These are phyloP conservation scores for Amiota minor DNA, from an alignment of 2,888 invertebrate genomes.

Conservation along the genomic window DNA sequence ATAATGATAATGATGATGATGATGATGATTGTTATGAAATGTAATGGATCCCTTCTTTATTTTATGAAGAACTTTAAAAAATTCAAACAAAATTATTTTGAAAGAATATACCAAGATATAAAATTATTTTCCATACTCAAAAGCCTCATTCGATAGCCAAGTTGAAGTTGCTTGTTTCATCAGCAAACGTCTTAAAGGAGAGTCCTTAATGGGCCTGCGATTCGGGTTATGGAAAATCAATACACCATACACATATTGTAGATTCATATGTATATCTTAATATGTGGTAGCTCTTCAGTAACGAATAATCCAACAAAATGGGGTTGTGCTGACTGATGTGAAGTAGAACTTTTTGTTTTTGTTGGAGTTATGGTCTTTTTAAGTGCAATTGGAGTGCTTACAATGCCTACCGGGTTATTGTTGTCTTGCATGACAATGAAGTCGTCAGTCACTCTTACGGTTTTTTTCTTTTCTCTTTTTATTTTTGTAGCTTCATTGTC, in stretches of 20 bases:
- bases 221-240: constrained; percentile 45
- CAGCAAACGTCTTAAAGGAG: constrained; percentile 9
- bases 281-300: background rate
- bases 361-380: background rate
- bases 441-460: background rate
- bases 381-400: background rate
- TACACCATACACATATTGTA: constrained; percentile 16
- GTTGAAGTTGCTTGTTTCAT: background rate
- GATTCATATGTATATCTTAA: background rate
- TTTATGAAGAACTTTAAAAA: no score
- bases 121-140: background rate
- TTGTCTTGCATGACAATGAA: constrained; percentile 2
- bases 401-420: background rate
- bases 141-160: no score
- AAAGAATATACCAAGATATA: background rate
- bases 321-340: background rate
- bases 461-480: no score
- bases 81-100: background rate
- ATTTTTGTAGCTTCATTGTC: constrained; percentile 2
- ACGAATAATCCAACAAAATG: no score
- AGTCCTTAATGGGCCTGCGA: background rate
- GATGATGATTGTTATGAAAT: no score
- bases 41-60: no score
- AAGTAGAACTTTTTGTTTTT: background rate
- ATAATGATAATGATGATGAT: no score